Evolutionary conservation across 35 echinoderm and acorn worm species (phyloP).

Genomic region (Eucidaris tribuloides): DNA sequence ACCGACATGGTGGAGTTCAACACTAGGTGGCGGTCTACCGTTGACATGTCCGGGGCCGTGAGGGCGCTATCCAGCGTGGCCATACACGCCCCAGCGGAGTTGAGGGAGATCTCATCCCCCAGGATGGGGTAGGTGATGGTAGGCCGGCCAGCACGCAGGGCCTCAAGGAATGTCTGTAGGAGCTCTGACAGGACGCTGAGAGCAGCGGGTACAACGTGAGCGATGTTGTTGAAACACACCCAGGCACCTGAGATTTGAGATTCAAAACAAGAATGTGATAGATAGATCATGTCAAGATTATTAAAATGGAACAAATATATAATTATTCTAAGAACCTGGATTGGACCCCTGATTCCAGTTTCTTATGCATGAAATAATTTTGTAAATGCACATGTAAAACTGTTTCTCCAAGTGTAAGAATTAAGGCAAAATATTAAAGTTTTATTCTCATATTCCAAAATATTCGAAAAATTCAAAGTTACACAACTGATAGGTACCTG

Average conservation of each 20-base stretch:
- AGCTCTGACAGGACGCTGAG: slow-evolving; percentile 87
- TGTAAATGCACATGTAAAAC: too few relatives aligned
- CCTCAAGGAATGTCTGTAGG: slow-evolving; percentile 66
- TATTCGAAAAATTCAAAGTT: too few relatives aligned
- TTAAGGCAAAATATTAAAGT: too few relatives aligned
- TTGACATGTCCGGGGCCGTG: slow-evolving; percentile 41
- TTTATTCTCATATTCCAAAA: too few relatives aligned
- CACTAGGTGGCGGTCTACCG: slow-evolving; percentile 50
- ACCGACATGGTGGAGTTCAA: slow-evolving; percentile 73
- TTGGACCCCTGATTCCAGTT: too few relatives aligned
- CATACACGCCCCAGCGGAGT: slow-evolving; percentile 72
- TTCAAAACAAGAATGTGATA: too few relatives aligned
- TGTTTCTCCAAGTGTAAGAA: too few relatives aligned
- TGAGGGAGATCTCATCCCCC: slow-evolving; percentile 74
- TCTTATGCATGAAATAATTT: too few relatives aligned
- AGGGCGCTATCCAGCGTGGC: slow-evolving; percentile 78
- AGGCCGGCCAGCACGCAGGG: slow-evolving; percentile 47
- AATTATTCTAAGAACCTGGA: too few relatives aligned
- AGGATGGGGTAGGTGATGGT: slow-evolving; percentile 54
- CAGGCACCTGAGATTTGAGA: slow-evolving; percentile 91
- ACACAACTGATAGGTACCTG: too few relatives aligned
- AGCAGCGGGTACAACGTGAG: slow-evolving; percentile 63
- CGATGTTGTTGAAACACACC: slow-evolving; percentile 96
- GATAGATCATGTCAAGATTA: too few relatives aligned
- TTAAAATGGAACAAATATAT: too few relatives aligned